Base-by-base conservation (phyloP, 2,797 vertebrate species). In the Chaenodraco wilsoni region DNA sequence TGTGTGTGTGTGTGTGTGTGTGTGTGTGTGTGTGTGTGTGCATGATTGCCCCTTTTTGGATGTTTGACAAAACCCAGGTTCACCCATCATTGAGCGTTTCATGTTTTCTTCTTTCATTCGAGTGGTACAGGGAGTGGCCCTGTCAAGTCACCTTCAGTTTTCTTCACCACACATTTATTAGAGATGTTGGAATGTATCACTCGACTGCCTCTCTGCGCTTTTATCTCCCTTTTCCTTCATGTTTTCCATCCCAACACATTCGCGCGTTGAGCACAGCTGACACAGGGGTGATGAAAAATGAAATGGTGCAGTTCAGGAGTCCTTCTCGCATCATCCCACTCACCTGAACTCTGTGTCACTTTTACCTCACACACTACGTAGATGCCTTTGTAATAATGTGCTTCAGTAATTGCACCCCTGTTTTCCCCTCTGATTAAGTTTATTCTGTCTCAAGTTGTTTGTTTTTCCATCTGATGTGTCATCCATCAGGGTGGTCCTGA, bases 401-500 rank as follows among this genome's bases (percentile, higher is more conserved):
- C 50, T 43, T 62, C 9, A 46, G 6, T 69, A 41, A 61, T 16
- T 19, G 27, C 19, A 16, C 5, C 56, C 17, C 21, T 55, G 48
- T 55, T 46, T 3, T 15, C 15, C 43, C 59, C 41, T 21, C 21
- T 48, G 49, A 59, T 27, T 40, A 52, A 46, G 15, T 37, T 65
- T 27, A 27, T 52, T 16, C 68, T 33, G 15, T 64, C 12, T 66
- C 10, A 19, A 27, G 71, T 27, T 45, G 9, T 15, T 31, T 19
- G 41, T 27, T 8, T 62, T 70, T 71, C 63, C 65, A 62, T 65
- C 54, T 52, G 21, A 27, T 27, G 7, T 65, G 15, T 50, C 17
- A 69, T 69, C 51, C 7, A 66, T 57, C 66, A 43, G 19, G 73
- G 66, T 77, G 81, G 74, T 76, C 71, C 51, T 41, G 13, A 51